These are phyloP conservation scores for Ips nitidus DNA, from an alignment of 1,140 invertebrate species.

Conservation along the genomic window DNA sequence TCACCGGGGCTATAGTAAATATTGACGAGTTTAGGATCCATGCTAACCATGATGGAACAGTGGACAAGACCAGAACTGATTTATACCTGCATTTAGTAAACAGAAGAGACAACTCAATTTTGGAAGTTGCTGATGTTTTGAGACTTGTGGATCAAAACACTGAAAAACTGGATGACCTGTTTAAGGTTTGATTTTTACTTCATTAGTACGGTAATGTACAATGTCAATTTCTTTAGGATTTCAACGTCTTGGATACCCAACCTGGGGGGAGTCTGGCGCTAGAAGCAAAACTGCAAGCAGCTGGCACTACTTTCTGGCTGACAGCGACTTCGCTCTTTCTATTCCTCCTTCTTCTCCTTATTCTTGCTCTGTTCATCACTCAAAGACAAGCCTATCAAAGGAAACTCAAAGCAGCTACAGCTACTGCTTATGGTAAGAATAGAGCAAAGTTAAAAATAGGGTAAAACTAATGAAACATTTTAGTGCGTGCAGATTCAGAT, in stretches of 20 bases:
- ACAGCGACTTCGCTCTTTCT: slow-evolving; percentile 78
- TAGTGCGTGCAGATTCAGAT: slow-evolving; percentile 68
- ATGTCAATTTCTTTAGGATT: slow-evolving; percentile 59
- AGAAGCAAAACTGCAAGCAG: slow-evolving; percentile 53
- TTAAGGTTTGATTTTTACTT: slow-evolving; percentile 64
- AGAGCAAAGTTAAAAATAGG: slow-evolving; percentile 25
- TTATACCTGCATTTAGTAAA: slow-evolving; percentile 92
- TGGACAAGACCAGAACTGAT: slow-evolving; percentile 93
- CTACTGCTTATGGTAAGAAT: slow-evolving; percentile 81
- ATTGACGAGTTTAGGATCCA: slow-evolving; percentile 92
- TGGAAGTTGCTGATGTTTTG: slow-evolving; percentile 82
- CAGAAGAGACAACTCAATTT: slow-evolving; percentile 84
- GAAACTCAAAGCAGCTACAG: slow-evolving; percentile 90
- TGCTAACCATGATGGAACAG: slow-evolving; percentile 86
- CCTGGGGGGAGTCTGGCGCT: slow-evolving; percentile 69
- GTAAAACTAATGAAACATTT: slow-evolving; percentile 19
- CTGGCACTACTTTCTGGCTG: slow-evolving; percentile 70
- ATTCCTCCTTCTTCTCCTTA: slow-evolving; percentile 72
- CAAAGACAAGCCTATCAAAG: slow-evolving; percentile 81
- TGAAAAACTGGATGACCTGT: slow-evolving; percentile 81
- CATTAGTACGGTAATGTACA: background rate
- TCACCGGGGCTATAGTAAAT: slow-evolving; percentile 90
- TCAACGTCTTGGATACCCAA: slow-evolving; percentile 87
- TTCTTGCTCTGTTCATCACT: slow-evolving; percentile 76
- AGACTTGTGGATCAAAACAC: slow-evolving; percentile 89